Evolutionary conservation across 2,888 invertebrate species (phyloP), one percentile per base, ranked within the genome.

Genomic region (Amblyjoppa fuscipennis): DNA sequence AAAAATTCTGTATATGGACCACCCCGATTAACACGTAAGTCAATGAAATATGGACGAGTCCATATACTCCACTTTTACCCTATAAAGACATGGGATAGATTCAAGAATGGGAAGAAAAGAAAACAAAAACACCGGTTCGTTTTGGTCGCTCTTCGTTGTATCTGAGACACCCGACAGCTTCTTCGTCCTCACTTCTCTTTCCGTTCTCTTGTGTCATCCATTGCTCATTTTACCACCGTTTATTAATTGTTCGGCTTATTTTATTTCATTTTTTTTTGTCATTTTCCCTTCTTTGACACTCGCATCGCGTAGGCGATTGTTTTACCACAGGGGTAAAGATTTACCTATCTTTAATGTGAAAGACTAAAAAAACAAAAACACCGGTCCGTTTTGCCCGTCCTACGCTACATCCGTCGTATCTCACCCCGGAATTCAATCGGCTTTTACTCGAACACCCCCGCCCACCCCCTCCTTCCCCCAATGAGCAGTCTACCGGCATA

Each of bases 121-220:
- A 34, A 34, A 6, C 5, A 2, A 31, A 34, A 34, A 34, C 34
- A 34, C 34, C 5, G 34, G 34, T 34, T 6, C 34, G 28, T 31
- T 31, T 31, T 31, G 28, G 2, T 31, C 28, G 34, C 34, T 0
- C 34, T 34, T 6, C 28, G 1, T 31, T 31, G 28, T 31, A 31
- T 31, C 28, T 1, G 2, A 31, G 34, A 34, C 34, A 34, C 80
- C 74, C 73, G 68, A 86, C 81, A 84, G 86, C 75, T 70, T 81
- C 78, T 84, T 25, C 70, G 53, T 73, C 28, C 53, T 41, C 45
- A 61, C 74, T 79, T 61, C 77, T 59, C 41, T 69, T 73, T 78
- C 61, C 53, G 20, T 28, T 41, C 68, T 77, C 25, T 76, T 61
- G 64, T 75, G 25, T 56, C 34, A n/a, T 84, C 64, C 56, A 38